Conservation (phyloP, 1,140 invertebrate species). For the Heliconius himera region DNA sequence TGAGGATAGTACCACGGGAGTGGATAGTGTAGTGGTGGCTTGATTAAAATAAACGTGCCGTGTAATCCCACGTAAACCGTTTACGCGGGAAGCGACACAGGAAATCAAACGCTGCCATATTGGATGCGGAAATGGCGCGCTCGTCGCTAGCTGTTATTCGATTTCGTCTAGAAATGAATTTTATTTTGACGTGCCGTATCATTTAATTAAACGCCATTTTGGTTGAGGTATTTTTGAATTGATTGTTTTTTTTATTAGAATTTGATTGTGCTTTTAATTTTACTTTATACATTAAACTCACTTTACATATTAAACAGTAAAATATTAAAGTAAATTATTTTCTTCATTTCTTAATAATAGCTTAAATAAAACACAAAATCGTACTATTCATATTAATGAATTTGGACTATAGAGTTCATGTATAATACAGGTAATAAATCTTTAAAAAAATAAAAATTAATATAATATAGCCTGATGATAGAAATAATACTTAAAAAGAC, state of each 20-base stretch:
- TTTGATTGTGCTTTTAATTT: background rate
- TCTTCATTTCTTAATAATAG: no score
- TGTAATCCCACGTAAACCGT: constrained; percentile 71
- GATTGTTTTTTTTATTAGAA: background rate
- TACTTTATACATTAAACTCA: background rate
- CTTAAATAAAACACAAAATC: no score
- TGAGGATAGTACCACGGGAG: background rate
- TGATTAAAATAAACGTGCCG: constrained; percentile 68
- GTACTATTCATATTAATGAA: no score
- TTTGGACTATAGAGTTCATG: no score
- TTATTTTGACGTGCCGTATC: constrained; percentile 36
- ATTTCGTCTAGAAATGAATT: constrained; percentile 38
- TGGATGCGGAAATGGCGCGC: constrained; percentile 73
- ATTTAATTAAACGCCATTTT: constrained; percentile 41
- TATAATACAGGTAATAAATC: no score
- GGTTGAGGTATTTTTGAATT: background rate
- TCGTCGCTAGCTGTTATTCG: constrained; percentile 48
- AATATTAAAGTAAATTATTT: no score
- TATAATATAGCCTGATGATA: no score
- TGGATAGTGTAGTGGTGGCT: constrained; percentile 16
- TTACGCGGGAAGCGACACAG: constrained; percentile 66
- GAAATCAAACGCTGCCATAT: constrained; percentile 76
- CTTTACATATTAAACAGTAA: no score
- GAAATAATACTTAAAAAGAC: background rate
- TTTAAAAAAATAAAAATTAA: no score